These are phyloP conservation scores for Cyprinodon diabolis DNA, from an alignment of 2,797 vertebrate species.

Conservation along the genomic window DNA sequence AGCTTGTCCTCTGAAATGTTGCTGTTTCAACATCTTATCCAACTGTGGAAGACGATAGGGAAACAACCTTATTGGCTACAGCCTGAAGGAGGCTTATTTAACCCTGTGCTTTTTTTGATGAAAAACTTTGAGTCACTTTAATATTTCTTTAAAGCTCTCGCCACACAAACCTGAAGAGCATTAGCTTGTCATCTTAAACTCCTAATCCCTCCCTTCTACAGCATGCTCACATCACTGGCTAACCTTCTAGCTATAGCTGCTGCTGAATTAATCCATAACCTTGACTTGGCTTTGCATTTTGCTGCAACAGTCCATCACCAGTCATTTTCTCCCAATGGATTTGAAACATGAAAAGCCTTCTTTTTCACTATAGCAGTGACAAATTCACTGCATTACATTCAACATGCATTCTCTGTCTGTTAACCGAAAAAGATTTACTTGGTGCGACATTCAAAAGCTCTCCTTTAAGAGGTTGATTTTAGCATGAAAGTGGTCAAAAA, in stretches of 20 bases:
- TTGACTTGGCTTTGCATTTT: constrained; percentile 47
- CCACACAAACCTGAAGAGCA: constrained; percentile 45
- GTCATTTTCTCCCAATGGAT: constrained; percentile 25
- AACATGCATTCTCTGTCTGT: constrained; percentile 7
- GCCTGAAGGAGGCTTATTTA: constrained; percentile 51
- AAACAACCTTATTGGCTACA: constrained; percentile 31
- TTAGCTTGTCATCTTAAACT: constrained; percentile 51
- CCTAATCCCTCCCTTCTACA: constrained; percentile 42
- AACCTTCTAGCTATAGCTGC: constrained; percentile 40
- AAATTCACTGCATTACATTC: constrained; percentile 6
- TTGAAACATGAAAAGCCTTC: constrained; percentile 41
- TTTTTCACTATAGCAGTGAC: constrained; percentile 4
- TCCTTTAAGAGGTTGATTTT: background rate
- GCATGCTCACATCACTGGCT: constrained; percentile 9
- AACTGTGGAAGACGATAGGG: constrained; percentile 28
- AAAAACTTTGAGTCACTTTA: constrained; percentile 48
- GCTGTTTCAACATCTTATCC: constrained; percentile 55
- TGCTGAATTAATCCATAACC: constrained; percentile 48
- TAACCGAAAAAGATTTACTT: constrained; percentile 8
- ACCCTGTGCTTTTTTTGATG: constrained; percentile 54
- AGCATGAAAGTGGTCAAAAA: constrained; percentile 36
- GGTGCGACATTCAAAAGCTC: background rate
- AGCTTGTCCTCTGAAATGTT: too few species aligned
- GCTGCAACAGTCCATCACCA: constrained; percentile 23
- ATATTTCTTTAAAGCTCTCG: constrained; percentile 43